Evolutionary conservation across 2,888 invertebrate genomes (phyloP), one percentile per base, ranked within the genome.

Genomic region (Terebella lapidaria): DNA sequence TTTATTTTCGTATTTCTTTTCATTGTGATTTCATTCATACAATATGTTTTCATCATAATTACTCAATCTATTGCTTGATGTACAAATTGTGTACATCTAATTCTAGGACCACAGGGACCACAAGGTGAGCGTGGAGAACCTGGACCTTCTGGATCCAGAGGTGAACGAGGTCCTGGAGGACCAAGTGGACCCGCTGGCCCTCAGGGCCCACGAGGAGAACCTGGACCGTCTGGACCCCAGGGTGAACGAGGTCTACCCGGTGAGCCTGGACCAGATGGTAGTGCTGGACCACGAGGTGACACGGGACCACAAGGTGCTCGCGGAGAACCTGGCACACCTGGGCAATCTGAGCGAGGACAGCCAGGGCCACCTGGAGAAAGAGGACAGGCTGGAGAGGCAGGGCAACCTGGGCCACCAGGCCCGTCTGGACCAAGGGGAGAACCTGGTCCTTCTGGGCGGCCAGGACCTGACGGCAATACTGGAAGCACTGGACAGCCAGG

Each of bases 301-400:
- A 22, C 30, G 24, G 65, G 65, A 30, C 27, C 61, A 3, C 15
- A 47, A 10, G 62, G 62, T 30, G 20, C 47, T 4, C 20, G 51
- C 3, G 62, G 63, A 4, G 26, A 47, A 35, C 42, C 54, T 27
- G 65, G 65, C 22, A 42, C 59, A n/a, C 22, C 55, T 45, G 63
- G 63, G 22, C 30, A 55, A 18, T 15, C 58, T 3, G 64, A 64
- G n/a, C 35, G 54, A 29, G 67, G 66, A 49, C 54, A 56, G 28
- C 29, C 58, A 24, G 61, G 61, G 51, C 45, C 57, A 4, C 3
- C 64, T 4, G 64, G 64, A 54, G 90, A 0, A 18, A 49, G 24
- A 30, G 61, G 61, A 30, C 58, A 58, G 42, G 20, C 49, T 26
- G 58, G 61, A 27, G 15, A 24, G 22, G 26, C 18, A 25, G 62